Percentiles rank a stretch among this genome's conserved stretches.
These are phyloP conservation scores for Eulemur coronatus DNA, from an alignment of 2,797 vertebrate genomes.

Conservation along the genomic window DNA sequence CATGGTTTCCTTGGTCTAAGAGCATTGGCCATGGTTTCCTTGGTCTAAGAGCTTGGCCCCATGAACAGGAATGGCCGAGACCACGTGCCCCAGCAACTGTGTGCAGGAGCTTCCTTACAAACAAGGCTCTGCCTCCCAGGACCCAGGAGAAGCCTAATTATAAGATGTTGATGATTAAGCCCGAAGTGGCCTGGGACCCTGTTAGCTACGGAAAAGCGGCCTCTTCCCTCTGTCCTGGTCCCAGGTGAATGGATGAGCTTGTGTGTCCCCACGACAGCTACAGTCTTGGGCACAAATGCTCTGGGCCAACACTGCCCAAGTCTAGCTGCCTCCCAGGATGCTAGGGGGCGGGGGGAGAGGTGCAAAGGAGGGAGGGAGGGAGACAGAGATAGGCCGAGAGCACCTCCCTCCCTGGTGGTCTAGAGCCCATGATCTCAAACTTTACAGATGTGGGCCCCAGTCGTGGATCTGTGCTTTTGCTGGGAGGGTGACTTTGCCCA, in stretches of 20 bases:
- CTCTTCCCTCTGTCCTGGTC: constrained; percentile 34
- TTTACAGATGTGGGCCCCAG: background rate
- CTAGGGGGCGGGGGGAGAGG: background rate
- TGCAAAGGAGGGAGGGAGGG: background rate
- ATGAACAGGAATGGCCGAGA: background rate
- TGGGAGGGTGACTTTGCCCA: background rate
- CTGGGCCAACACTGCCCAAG: background rate
- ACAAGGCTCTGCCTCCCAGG: constrained; percentile 19
- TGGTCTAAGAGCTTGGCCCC: background rate
- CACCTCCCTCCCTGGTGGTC: background rate
- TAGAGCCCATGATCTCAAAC: background rate
- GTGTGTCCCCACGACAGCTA: background rate
- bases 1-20: background rate
- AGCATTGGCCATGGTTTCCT: background rate
- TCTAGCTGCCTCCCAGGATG: background rate
- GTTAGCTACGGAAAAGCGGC: background rate
- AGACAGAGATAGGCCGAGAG: background rate
- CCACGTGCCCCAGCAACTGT: constrained; percentile 52
- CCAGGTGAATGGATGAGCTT: constrained; percentile 11
- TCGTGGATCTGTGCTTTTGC: background rate
- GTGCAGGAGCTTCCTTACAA: background rate
- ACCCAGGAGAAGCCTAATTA: constrained; percentile 62
- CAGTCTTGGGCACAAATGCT: background rate
- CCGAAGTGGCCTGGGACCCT: constrained; percentile 50
- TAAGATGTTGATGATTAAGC: constrained; percentile 64